Evolutionary conservation across 2,113 vertebrate genomes (phyloP).

Genomic region (Coregonus clupeaformis): DNA sequence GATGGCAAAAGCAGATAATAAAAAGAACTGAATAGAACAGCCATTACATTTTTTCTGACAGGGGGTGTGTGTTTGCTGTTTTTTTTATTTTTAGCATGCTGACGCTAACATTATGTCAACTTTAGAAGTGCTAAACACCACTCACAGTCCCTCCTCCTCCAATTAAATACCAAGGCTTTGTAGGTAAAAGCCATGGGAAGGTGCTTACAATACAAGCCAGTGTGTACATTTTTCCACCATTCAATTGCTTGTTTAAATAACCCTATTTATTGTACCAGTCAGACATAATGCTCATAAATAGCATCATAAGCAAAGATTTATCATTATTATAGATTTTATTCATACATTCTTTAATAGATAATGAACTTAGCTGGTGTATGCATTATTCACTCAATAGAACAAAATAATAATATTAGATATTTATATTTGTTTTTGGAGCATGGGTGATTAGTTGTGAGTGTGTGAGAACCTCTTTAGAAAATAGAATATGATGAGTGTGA

Average conservation of each 20-base stretch:
- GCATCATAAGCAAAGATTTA: conserved; percentile 39
- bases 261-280: background rate
- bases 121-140: conserved; percentile 39
- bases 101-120: conserved; percentile 45
- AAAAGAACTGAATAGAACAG: conserved; percentile 63
- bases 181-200: conserved; percentile 24
- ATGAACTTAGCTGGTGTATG: conserved; percentile 62
- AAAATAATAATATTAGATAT: conserved; percentile 48
- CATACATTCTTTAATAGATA: conserved; percentile 60
- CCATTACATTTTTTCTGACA: conserved; percentile 60
- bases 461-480: conserved; percentile 48
- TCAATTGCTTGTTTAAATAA: background rate
- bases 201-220: conserved; percentile 22
- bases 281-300: conserved; percentile 7
- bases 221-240: background rate
- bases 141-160: conserved; percentile 26
- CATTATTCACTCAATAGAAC: conserved; percentile 60
- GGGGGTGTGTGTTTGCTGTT: conserved; percentile 52
- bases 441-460: background rate
- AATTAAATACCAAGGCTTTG: conserved; percentile 25
- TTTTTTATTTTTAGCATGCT: too few relatives aligned
- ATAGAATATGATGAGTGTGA: conserved; percentile 46
- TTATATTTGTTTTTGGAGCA: conserved; percentile 44
- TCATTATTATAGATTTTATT: conserved; percentile 67
- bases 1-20: conserved; percentile 70